Conservation (phyloP, 2,113 vertebrate species). For the Dendropsophus ebraccatus region DNA sequence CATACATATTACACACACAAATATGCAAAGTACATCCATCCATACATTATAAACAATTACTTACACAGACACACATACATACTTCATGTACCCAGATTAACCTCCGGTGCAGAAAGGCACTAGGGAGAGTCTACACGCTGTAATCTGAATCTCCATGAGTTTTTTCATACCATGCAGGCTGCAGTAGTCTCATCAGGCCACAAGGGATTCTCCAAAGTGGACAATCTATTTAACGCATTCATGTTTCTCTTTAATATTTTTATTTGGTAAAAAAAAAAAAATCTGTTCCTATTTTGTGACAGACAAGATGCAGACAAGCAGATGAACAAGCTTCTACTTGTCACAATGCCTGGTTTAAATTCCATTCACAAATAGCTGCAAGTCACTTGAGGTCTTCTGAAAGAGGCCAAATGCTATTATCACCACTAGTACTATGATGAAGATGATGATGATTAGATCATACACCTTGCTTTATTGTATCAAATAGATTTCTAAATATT, state of each 20-base stretch:
- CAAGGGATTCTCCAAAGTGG: not conserved
- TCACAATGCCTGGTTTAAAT: not conserved
- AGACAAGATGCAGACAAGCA: no score
- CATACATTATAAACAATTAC: no score
- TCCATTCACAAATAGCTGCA: constrained; percentile 13
- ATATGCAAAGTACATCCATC: no score
- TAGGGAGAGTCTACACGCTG: no score
- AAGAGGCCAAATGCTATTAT: constrained; percentile 3
- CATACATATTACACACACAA: no score
- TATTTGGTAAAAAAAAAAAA: not conserved
- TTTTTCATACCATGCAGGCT: no score
- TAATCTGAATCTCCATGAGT: no score
- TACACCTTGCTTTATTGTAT: constrained; percentile 18
- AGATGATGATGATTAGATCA: constrained; percentile 1
- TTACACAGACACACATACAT: no score
- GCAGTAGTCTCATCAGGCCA: no score
- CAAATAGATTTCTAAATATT: constrained; percentile 47
- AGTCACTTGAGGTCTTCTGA: constrained; percentile 5
- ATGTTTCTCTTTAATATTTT: not conserved
- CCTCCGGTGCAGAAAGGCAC: no score
- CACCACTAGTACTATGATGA: not conserved
- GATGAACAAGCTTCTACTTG: not conserved
- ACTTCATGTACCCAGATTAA: no score
- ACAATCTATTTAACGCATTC: not conserved
- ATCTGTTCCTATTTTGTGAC: no score